Conservation (phyloP, 1,140 invertebrate genomes). For the Hesperophylax magnus region DNA sequence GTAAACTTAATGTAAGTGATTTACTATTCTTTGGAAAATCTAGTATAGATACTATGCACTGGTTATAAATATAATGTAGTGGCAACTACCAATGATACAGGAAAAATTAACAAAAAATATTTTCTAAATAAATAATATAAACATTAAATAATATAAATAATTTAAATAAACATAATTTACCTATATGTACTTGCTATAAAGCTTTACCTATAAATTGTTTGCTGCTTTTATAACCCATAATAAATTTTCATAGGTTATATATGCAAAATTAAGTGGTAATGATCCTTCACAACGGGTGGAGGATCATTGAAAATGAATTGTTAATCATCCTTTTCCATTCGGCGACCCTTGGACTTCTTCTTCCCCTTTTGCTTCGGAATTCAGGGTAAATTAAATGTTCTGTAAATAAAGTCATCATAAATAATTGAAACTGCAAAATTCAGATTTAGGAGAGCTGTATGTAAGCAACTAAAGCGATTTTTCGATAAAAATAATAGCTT, state of each 20-base stretch:
- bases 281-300: neutral
- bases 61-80: neutral
- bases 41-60: neutral
- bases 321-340: constrained; percentile 2
- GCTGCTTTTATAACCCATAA: neutral
- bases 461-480: neutral
- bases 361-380: neutral
- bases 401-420: neutral
- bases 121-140: neutral
- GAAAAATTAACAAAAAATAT: neutral
- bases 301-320: constrained; percentile 3
- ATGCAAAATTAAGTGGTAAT: constrained; percentile 13
- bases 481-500: neutral
- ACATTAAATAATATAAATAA: neutral
- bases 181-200: no score
- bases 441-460: neutral
- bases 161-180: neutral
- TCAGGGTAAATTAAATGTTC: constrained; percentile 3
- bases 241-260: neutral
- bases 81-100: no score
- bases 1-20: neutral
- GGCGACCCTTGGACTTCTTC: neutral
- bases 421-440: neutral
- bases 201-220: neutral
- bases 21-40: neutral